These are phyloP conservation scores for Aramus guarauna DNA, from an alignment of 2,113 vertebrate genomes.

Conservation along the genomic window DNA sequence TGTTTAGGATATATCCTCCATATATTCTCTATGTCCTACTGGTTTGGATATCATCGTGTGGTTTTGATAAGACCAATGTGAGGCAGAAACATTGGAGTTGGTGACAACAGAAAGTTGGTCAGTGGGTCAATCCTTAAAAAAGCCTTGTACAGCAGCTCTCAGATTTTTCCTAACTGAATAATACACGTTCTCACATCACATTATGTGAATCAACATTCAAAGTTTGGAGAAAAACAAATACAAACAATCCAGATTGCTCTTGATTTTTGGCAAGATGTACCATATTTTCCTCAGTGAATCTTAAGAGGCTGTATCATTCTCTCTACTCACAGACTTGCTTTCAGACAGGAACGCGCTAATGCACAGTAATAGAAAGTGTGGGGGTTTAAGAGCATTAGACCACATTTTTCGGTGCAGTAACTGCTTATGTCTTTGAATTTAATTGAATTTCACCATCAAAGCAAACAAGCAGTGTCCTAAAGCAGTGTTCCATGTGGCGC, in stretches of 20 bases:
- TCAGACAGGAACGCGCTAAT: not conserved
- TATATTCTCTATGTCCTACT: not conserved
- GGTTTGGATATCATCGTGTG: not conserved
- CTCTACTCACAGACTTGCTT: not conserved
- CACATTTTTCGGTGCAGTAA: not conserved
- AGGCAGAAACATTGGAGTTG: not conserved
- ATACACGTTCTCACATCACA: rapidly evolving
- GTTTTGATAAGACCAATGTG: not conserved
- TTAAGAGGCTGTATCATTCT: not conserved
- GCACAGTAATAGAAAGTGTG: not conserved
- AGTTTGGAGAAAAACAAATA: not conserved
- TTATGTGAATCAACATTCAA: not conserved
- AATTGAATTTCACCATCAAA: not conserved
- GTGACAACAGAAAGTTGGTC: not conserved
- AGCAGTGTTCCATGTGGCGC: rapidly evolving
- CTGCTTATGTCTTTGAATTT: not conserved
- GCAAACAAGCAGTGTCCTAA: not conserved
- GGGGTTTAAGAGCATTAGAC: not conserved
- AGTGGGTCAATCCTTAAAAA: not conserved
- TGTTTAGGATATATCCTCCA: not conserved
- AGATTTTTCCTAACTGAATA: not conserved
- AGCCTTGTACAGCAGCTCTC: not conserved
- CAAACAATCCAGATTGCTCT: not conserved
- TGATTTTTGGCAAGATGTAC: not conserved
- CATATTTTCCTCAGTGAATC: not conserved